These are phyloP conservation scores for Sebastolobus alascanus DNA, from an alignment of 2,797 vertebrate genomes.

Conservation along the genomic window DNA sequence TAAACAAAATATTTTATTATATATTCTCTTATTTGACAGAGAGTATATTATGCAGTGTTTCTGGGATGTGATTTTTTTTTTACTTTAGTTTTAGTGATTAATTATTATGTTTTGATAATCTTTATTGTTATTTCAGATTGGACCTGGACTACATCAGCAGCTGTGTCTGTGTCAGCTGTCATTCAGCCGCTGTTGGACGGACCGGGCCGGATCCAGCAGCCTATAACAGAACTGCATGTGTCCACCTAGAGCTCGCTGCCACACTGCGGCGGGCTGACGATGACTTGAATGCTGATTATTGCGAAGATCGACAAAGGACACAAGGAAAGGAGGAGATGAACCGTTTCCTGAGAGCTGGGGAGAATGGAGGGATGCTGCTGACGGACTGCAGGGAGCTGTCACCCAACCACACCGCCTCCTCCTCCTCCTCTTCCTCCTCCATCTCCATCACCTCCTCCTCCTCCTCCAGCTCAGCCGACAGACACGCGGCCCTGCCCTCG, in stretches of 20 bases:
- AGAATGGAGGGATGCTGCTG: slow-evolving; percentile 79
- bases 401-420: slow-evolving; percentile 65
- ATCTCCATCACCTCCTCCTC: slow-evolving; percentile 74
- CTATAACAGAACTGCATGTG: slow-evolving; percentile 26
- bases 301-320: slow-evolving; percentile 91
- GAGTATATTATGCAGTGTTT: not conserved
- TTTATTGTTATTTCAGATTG: not conserved
- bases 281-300: slow-evolving; percentile 95
- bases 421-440: slow-evolving; percentile 85
- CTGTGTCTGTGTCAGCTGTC: slow-evolving; percentile 26
- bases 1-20: not conserved
- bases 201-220: slow-evolving; percentile 36
- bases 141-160: not conserved
- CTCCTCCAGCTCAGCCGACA: slow-evolving; percentile 80
- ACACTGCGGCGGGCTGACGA: slow-evolving; percentile 83
- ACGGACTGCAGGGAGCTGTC: slow-evolving; percentile 92
- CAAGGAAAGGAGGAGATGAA: slow-evolving; percentile 90
- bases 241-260: slow-evolving; percentile 22
- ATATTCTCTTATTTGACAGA: not conserved
- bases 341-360: slow-evolving; percentile 87
- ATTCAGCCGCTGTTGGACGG: slow-evolving; percentile 28
- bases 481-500: slow-evolving; percentile 72
- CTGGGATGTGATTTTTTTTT: not conserved
- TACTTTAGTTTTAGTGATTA: not conserved
- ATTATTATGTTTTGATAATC: too few relatives aligned